Base-by-base conservation (phyloP, 2,113 vertebrate genomes). In the Dasyornis broadbenti region DNA sequence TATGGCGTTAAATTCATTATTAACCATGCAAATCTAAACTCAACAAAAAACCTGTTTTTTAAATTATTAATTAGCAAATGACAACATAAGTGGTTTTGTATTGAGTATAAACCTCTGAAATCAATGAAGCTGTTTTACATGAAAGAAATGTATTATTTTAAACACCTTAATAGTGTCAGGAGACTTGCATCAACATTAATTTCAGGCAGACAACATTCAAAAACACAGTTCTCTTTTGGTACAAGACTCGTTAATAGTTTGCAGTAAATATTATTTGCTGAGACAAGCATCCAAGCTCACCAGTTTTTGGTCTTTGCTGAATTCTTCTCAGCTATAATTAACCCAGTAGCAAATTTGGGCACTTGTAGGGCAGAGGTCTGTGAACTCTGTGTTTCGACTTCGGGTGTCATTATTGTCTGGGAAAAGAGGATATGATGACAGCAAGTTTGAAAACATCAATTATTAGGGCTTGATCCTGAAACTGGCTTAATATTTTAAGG, bases 61-160 rank as follows among this genome's bases (percentile, higher is more conserved):
- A 97, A 97, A 98, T 97, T 97, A 98, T 98, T 98, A 97, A 98
- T 98, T 96, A 97, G 93, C 96, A 97, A 98, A 98, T 97, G 97
- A 97, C 97, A 97, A 90, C 69, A 21, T 96, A 97, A 98, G 97
- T 98, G 96, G 96, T 96, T 98, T 97, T 96, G 95, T 98, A 98
- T 97, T 91, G 96, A 98, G 96, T 93, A 87, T 65, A 96, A 92
- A 97, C 82, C 95, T 94, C 91, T 90, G 75, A 68, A 92, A 97
- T 97, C 96, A 95, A 97, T 98, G 90, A 66, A 73, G 70, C 75
- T 95, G 92, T 94, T 96, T 82, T 69, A 90, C 89, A 71, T 95
- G 94, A 96, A 97, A 96, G 91, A 97, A 96, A 96, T 84, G 71
- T 95, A 94, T 91, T 96, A 92, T 76, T 94, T 97, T 97, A 91